Evolutionary conservation across 2,888 invertebrate genomes (phyloP).

Genomic region (Epirrita christyi): DNA sequence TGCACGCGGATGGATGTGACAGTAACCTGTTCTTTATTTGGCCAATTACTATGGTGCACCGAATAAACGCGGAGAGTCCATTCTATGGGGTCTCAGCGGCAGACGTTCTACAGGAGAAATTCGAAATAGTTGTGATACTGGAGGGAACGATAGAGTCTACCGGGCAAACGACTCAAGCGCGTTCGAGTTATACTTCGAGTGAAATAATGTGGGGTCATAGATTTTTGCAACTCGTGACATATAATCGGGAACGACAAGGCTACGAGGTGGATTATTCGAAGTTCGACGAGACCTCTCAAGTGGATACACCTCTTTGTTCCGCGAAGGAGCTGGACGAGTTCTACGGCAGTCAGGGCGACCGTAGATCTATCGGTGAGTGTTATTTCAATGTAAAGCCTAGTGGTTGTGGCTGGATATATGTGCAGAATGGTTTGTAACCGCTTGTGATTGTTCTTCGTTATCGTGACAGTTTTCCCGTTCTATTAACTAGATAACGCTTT

Average conservation of each 20-base stretch:
- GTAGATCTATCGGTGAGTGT: constrained; percentile 83
- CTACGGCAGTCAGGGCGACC: constrained; percentile 84
- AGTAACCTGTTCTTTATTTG: constrained; percentile 96
- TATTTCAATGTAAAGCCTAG: constrained; percentile 53
- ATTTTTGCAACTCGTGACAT: constrained; percentile 90
- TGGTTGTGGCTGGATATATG: constrained; percentile 60
- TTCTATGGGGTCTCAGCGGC: constrained; percentile 93
- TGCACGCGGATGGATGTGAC: constrained; percentile 90
- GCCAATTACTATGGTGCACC: constrained; percentile 96
- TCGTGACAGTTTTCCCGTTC: constrained; percentile 39
- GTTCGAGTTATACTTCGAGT: constrained; percentile 90
- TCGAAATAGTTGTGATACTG: constrained; percentile 92
- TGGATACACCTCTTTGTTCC: constrained; percentile 92
- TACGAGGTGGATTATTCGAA: constrained; percentile 93
- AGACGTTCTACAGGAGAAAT: constrained; percentile 91
- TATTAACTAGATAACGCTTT: constrained; percentile 34
- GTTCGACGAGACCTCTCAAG: constrained; percentile 91
- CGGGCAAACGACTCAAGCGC: constrained; percentile 89
- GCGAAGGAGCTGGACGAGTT: constrained; percentile 87
- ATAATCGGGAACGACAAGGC: constrained; percentile 89
- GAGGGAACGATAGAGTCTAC: constrained; percentile 94
- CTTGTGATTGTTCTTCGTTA: constrained; percentile 45
- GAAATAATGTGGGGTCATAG: constrained; percentile 93
- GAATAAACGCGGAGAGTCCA: constrained; percentile 92
- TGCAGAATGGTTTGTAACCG: constrained; percentile 49